A percentile compares a stretch with the other conserved stretches of the same genome.
phyloP scores from a whole-genome alignment of 2,888 invertebrate species.

The Chrysodeixis includens region DNA sequence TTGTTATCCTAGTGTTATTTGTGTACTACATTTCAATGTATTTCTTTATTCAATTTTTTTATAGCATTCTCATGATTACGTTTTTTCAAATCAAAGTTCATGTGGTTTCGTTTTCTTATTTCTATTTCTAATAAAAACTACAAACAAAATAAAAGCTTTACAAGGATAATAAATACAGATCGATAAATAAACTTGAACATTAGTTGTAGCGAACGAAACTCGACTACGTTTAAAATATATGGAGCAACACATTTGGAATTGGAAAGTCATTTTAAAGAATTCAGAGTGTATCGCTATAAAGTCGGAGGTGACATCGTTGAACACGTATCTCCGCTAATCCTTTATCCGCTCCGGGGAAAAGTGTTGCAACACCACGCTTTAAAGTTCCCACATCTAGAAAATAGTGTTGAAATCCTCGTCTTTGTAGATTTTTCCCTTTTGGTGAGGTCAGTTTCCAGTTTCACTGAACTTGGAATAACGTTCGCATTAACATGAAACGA shows the following conservation, averaged over 20 bases:
- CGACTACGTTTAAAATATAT: conserved; percentile 30
- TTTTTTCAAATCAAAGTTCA: too few relatives aligned
- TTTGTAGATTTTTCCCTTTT: background rate
- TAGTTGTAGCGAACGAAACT: conserved; percentile 34
- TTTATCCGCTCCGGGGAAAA: conserved; percentile 63
- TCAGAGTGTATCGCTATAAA: conserved; percentile 70
- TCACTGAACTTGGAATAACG: too few relatives aligned
- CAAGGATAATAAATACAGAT: background rate
- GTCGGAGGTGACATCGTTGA: conserved; percentile 74
- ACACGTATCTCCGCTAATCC: conserved; percentile 79
- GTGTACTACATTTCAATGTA: too few relatives aligned
- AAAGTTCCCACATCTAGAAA: conserved; percentile 7
- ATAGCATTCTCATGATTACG: too few relatives aligned
- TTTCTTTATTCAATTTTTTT: too few relatives aligned
- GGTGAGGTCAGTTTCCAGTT: background rate
- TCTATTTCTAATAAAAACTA: background rate
- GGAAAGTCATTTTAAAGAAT: conserved; percentile 62
- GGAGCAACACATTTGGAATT: conserved; percentile 54
- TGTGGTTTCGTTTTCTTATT: too few relatives aligned
- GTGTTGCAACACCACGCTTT: conserved; percentile 23
- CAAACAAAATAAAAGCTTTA: conserved; percentile 1
- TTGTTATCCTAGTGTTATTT: too few relatives aligned
- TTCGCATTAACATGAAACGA: too few relatives aligned
- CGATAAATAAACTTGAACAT: conserved; percentile 28
- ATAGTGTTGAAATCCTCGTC: background rate